Conservation (phyloP, 2,888 invertebrate genomes). For the Lypha dubia region DNA sequence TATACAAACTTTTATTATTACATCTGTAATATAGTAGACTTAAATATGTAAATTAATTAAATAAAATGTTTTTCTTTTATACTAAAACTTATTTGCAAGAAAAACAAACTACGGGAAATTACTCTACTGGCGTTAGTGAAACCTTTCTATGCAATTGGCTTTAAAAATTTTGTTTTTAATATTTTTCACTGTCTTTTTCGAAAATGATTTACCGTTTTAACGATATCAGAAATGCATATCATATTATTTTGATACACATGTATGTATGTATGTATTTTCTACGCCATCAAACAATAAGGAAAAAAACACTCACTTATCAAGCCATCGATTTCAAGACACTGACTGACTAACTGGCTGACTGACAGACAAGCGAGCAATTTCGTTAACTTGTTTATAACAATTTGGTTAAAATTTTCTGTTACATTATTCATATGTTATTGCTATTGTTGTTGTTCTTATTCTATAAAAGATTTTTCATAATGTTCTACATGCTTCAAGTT, state of each 20-base stretch:
- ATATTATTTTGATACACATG: background rate
- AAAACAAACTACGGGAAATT: background rate
- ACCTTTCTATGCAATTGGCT: background rate
- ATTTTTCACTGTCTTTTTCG: too few relatives aligned
- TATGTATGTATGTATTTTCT: background rate
- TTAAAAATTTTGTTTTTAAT: too few relatives aligned
- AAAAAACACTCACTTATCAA: background rate
- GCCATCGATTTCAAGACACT: background rate
- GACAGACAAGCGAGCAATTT: constrained; percentile 34
- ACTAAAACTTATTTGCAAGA: too few relatives aligned
- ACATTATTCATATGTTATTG: constrained; percentile 11
- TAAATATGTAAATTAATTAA: too few relatives aligned
- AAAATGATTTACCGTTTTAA: background rate
- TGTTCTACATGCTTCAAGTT: constrained; percentile 45
- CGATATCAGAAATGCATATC: background rate
- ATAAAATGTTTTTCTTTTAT: too few relatives aligned
- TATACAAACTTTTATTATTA: too few relatives aligned
- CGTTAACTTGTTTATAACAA: constrained; percentile 55
- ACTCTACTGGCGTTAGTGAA: background rate
- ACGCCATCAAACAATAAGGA: background rate
- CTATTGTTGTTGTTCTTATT: constrained; percentile 7
- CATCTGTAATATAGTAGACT: too few relatives aligned
- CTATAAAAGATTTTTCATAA: constrained; percentile 30
- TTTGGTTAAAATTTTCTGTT: constrained; percentile 55
- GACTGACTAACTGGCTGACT: background rate